These are phyloP conservation scores for Melinaea menophilus DNA, from an alignment of 2,888 invertebrate species.

Conservation along the genomic window DNA sequence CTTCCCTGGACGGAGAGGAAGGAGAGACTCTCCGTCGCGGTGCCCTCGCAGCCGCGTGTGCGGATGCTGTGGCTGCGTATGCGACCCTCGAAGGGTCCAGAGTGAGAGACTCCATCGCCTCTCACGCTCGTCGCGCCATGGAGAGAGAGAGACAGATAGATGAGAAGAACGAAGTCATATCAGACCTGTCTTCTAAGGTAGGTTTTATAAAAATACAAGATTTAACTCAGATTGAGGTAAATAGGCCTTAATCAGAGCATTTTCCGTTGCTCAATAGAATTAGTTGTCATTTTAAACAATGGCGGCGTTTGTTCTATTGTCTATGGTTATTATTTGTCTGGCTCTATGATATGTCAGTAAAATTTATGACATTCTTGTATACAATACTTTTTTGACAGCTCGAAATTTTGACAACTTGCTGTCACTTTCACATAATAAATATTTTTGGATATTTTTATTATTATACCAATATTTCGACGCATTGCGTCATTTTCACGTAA, in stretches of 20 bases:
- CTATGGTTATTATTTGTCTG: background rate
- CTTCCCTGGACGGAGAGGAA: slow-evolving; percentile 78
- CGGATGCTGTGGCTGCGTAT: slow-evolving; percentile 85
- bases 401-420: no score
- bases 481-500: no score
- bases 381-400: background rate
- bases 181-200: slow-evolving; percentile 89
- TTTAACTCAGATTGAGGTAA: slow-evolving; percentile 12
- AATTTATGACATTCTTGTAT: background rate
- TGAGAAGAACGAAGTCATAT: slow-evolving; percentile 86
- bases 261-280: background rate
- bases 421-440: no score
- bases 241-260: slow-evolving; percentile 7
- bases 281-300: background rate
- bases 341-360: background rate
- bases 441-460: no score
- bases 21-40: slow-evolving; percentile 78
- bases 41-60: slow-evolving; percentile 83
- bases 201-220: slow-evolving; percentile 32
- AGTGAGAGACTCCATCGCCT: slow-evolving; percentile 86
- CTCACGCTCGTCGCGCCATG: slow-evolving; percentile 84
- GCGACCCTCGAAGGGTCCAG: slow-evolving; percentile 86
- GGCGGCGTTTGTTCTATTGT: slow-evolving; percentile 2
- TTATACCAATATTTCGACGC: no score
- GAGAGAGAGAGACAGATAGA: slow-evolving; percentile 89